These are phyloP conservation scores for Hylomyscus alleni DNA, from an alignment of 2,797 vertebrate genomes.

Conservation along the genomic window DNA sequence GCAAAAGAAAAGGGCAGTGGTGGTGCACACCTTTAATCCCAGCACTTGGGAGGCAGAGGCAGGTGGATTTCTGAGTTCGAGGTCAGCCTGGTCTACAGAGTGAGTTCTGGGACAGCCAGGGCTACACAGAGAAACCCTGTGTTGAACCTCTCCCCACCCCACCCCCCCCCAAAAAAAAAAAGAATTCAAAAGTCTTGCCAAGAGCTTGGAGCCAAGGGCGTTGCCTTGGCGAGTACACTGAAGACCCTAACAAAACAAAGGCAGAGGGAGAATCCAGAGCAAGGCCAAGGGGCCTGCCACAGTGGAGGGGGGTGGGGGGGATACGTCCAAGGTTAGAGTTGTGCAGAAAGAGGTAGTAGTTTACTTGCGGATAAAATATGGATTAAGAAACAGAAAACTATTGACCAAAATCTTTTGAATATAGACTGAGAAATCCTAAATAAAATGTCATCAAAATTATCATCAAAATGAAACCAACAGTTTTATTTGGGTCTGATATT, in stretches of 20 bases:
- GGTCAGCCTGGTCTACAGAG: too few relatives aligned
- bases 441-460: neutral
- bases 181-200: neutral
- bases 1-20: neutral
- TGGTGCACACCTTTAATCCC: too few relatives aligned
- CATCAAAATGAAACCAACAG: neutral
- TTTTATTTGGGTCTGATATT: neutral
- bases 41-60: too few relatives aligned
- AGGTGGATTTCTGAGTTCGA: too few relatives aligned
- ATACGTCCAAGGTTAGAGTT: neutral
- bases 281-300: neutral
- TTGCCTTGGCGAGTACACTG: neutral
- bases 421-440: neutral
- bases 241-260: neutral
- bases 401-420: neutral
- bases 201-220: neutral
- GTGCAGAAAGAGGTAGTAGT: neutral
- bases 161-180: too few relatives aligned
- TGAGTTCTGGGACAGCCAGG: too few relatives aligned
- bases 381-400: constrained; percentile 2
- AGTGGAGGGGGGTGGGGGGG: too few relatives aligned
- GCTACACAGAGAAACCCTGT: too few relatives aligned
- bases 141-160: too few relatives aligned
- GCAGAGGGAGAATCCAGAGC: neutral
- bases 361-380: neutral